Conservation (phyloP, 2,113 vertebrate species). For the Montifringilla adamsi region DNA sequence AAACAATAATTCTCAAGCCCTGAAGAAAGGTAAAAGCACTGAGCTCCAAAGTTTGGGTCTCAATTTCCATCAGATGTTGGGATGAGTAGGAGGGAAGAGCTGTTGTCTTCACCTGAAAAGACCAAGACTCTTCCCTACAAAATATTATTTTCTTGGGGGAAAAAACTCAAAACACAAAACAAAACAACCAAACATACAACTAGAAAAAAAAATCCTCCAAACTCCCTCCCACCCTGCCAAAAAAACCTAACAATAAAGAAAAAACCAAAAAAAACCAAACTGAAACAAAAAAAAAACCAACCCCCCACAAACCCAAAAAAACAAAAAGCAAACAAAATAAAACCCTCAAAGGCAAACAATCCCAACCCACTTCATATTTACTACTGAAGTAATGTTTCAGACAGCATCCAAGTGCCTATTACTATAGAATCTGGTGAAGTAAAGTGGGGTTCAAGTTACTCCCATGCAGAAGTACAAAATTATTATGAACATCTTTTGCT, state of each 20-base stretch:
- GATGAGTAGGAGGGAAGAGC: neutral
- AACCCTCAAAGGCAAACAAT: fast-evolving
- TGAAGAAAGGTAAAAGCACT: neutral
- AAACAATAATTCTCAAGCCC: neutral
- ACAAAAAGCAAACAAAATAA: neutral
- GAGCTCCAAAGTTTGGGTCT: neutral
- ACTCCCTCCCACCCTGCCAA: too few relatives aligned
- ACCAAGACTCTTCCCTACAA: neutral
- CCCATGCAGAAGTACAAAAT: neutral
- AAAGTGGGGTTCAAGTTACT: neutral
- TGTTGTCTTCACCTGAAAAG: neutral
- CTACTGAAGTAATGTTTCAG: neutral
- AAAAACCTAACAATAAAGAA: too few relatives aligned
- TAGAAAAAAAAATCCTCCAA: neutral
- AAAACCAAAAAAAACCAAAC: too few relatives aligned
- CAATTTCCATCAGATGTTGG: neutral
- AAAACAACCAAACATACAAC: neutral
- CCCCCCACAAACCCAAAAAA: neutral
- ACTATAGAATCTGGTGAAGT: neutral
- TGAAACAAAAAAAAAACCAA: neutral
- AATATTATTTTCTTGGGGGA: neutral
- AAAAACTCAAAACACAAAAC: neutral
- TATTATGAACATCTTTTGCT: neutral
- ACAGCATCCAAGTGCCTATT: neutral
- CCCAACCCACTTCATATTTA: neutral